These are phyloP conservation scores for Balearica regulorum DNA, from an alignment of 2,797 vertebrate species.

Conservation along the genomic window DNA sequence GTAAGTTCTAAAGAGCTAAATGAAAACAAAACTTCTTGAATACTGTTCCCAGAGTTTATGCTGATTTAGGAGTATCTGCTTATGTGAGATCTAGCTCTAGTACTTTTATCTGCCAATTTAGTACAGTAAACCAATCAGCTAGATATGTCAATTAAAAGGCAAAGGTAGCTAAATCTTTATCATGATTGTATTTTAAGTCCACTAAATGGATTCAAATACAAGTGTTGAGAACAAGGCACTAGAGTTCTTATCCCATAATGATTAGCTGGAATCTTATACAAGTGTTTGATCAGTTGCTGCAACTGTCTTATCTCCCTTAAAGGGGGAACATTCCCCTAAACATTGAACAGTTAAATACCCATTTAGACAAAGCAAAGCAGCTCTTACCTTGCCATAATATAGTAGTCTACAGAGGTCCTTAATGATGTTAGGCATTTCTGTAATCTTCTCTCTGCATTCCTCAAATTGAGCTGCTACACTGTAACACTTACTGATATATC, in stretches of 20 bases:
- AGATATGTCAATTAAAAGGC: background rate
- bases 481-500: conserved; percentile 93
- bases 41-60: background rate
- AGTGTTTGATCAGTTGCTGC: background rate
- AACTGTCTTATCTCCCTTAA: background rate
- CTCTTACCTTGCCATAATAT: conserved; percentile 90
- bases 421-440: conserved; percentile 94
- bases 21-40: background rate
- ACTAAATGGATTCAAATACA: background rate
- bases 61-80: background rate
- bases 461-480: conserved; percentile 98
- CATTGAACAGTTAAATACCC: background rate
- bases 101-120: background rate
- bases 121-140: background rate
- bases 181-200: background rate
- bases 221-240: background rate
- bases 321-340: background rate
- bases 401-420: conserved; percentile 94
- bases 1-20: background rate
- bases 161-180: background rate
- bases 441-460: conserved; percentile 97
- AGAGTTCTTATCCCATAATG: background rate
- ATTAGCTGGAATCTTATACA: background rate
- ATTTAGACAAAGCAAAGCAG: background rate
- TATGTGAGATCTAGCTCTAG: background rate